Percentiles rank a stretch among this genome's conserved stretches.
These are phyloP conservation scores for Eumerus sabulonum DNA, from an alignment of 2,888 invertebrate genomes.

Conservation along the genomic window DNA sequence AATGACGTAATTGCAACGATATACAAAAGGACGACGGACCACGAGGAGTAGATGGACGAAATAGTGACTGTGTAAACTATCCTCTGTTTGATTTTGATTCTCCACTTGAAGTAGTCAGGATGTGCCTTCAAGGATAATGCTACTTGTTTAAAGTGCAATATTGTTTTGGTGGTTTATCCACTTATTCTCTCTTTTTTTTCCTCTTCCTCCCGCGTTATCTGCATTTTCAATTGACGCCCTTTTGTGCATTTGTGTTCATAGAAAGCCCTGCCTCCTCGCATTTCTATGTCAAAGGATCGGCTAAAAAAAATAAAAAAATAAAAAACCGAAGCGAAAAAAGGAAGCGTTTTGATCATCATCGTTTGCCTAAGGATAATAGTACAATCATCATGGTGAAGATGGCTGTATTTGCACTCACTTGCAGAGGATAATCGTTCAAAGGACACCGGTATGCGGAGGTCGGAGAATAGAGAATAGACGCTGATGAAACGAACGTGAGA, in stretches of 20 bases:
- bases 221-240: not conserved
- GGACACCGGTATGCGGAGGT: not conserved
- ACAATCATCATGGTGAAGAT: constrained; percentile 53
- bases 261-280: not conserved
- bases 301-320: not conserved
- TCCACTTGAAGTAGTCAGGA: constrained; percentile 7
- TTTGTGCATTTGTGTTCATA: not conserved
- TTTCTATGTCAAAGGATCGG: not conserved
- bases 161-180: constrained; percentile 36
- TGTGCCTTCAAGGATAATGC: constrained; percentile 43
- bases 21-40: not conserved
- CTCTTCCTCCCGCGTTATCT: too few relatives aligned
- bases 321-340: not conserved
- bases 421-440: constrained; percentile 25
- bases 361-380: constrained; percentile 55
- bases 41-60: constrained; percentile 1
- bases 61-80: constrained; percentile 47
- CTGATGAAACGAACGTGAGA: not conserved
- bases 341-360: constrained; percentile 41
- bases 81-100: constrained; percentile 48
- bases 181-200: not conserved
- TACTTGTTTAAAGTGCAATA: constrained; percentile 40
- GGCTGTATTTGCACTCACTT: constrained; percentile 31
- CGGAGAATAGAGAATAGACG: not conserved
- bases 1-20: constrained; percentile 53